Conservation (phyloP, 2,797 vertebrate genomes). For the Odontamblyopus rebecca region DNA sequence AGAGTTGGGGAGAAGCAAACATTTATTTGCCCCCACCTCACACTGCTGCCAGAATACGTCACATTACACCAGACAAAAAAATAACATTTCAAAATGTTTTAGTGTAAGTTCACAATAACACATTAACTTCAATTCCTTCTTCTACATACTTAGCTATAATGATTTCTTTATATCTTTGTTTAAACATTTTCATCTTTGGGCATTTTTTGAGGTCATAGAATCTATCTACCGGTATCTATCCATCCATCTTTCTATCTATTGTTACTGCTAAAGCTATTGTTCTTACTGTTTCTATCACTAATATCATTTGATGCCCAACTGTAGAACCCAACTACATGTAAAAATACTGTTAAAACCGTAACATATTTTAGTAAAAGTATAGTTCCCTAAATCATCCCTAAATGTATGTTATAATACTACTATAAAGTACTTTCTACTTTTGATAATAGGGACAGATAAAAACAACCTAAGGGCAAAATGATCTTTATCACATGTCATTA, state of each 20-base stretch:
- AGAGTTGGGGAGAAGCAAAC: too few relatives aligned
- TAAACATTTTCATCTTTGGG: too few relatives aligned
- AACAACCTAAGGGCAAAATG: constrained; percentile 1
- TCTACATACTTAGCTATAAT: too few relatives aligned
- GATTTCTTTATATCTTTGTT: too few relatives aligned
- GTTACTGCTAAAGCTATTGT: neutral
- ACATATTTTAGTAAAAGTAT: neutral
- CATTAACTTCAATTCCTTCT: too few relatives aligned
- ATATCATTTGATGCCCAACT: neutral
- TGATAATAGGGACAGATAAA: neutral
- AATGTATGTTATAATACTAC: neutral
- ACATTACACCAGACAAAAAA: too few relatives aligned
- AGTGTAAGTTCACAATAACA: too few relatives aligned
- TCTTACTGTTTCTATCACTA: neutral
- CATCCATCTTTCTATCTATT: neutral
- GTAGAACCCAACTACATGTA: neutral
- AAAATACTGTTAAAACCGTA: neutral
- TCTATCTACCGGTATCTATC: neutral
- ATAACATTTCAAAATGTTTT: too few relatives aligned
- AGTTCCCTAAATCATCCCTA: neutral
- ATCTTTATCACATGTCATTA: neutral
- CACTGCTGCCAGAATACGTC: too few relatives aligned
- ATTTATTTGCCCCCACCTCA: too few relatives aligned
- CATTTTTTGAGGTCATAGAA: too few relatives aligned
- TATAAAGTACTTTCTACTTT: neutral